Evolutionary conservation across 2,797 vertebrate species (phyloP).

Genomic region (Gymnocypris eckloni): DNA sequence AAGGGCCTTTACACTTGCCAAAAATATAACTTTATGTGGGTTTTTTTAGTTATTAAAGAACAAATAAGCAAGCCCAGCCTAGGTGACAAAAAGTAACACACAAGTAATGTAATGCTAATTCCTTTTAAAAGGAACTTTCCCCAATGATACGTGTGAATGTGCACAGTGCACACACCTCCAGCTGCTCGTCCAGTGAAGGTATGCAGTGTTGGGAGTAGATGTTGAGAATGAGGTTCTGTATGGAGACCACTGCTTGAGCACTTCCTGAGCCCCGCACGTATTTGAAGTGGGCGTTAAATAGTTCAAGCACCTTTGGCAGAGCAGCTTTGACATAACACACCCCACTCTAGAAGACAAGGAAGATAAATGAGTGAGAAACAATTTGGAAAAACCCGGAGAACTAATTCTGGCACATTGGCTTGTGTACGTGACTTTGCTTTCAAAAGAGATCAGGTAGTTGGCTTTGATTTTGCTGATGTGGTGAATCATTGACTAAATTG

Average conservation of each 20-base stretch:
- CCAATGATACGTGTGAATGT: not conserved
- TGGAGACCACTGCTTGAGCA: slow-evolving; percentile 73
- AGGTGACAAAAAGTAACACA: not conserved
- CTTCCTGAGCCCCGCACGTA: slow-evolving; percentile 75
- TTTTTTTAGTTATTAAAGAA: not conserved
- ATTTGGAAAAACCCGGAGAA: not conserved
- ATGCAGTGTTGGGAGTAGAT: slow-evolving; percentile 82
- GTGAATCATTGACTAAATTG: not conserved
- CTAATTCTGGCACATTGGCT: not conserved
- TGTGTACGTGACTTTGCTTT: not conserved
- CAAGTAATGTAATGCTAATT: not conserved
- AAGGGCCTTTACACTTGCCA: not conserved
- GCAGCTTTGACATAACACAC: slow-evolving; percentile 83
- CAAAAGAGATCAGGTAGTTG: not conserved
- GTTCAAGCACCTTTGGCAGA: slow-evolving; percentile 79
- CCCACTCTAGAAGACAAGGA: slow-evolving; percentile 72
- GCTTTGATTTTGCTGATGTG: not conserved
- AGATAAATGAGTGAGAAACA: not conserved
- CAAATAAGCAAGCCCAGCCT: not conserved
- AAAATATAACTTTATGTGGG: not conserved
- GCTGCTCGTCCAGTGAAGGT: slow-evolving; percentile 78
- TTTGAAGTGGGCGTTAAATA: slow-evolving; percentile 78
- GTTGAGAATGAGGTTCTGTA: slow-evolving; percentile 78
- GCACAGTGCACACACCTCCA: slow-evolving; percentile 75
- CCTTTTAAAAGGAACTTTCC: not conserved